These are phyloP conservation scores for Sander vitreus DNA, from an alignment of 2,113 vertebrate genomes.

Conservation along the genomic window DNA sequence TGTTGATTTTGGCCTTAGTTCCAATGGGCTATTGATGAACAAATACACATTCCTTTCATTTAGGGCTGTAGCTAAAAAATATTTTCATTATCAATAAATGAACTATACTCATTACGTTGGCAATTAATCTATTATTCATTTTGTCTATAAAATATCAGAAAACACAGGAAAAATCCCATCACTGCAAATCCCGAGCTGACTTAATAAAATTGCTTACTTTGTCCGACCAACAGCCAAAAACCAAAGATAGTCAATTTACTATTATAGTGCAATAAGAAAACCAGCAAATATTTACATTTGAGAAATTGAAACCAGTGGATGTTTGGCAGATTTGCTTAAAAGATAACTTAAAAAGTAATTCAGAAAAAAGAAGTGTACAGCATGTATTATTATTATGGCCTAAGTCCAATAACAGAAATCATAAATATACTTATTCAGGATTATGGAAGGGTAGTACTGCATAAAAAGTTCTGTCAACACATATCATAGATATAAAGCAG, in stretches of 20 bases:
- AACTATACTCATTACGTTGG: not conserved
- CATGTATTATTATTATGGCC: not conserved
- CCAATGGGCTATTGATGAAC: not conserved
- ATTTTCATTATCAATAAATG: not conserved
- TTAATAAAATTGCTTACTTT: not conserved
- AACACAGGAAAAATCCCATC: not conserved
- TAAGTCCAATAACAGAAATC: not conserved
- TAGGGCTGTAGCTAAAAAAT: not conserved
- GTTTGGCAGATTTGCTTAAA: not conserved
- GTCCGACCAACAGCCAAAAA: not conserved
- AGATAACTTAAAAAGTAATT: not conserved
- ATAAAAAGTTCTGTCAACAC: not conserved
- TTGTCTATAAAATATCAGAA: not conserved
- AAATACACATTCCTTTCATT: not conserved
- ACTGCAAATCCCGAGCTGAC: not conserved
- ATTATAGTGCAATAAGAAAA: not conserved
- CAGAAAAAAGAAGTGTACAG: not conserved
- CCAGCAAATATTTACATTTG: not conserved
- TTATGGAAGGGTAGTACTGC: not conserved
- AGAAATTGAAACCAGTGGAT: not conserved
- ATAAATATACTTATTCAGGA: not conserved
- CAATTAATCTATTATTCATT: not conserved
- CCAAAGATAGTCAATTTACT: not conserved
- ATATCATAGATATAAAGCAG: not conserved
- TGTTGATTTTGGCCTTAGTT: constrained; percentile 8